Conservation (phyloP, 2,888 invertebrate species). For the Eulithis prunata region DNA sequence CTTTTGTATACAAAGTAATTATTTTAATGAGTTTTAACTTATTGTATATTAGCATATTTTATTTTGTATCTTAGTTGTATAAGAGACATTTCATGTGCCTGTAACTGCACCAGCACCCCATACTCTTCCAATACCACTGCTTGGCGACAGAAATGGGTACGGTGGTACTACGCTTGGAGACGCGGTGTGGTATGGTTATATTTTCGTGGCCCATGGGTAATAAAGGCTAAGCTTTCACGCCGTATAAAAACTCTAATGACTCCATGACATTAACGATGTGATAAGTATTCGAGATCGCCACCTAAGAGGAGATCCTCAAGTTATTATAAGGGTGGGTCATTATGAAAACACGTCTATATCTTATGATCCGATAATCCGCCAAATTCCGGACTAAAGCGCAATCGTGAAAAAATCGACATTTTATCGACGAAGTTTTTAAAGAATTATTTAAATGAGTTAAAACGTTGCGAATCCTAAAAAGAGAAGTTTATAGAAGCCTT, state of each 20-base stretch:
- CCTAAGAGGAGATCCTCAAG: not conserved
- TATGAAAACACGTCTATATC: conserved; percentile 17
- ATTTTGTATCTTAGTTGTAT: no score
- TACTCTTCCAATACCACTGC: no score
- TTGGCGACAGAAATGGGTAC: no score
- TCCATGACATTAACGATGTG: not conserved
- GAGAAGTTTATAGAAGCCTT: conserved; percentile 5
- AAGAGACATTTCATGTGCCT: no score
- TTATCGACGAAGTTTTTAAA: conserved; percentile 48
- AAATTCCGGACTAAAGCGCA: conserved; percentile 41
- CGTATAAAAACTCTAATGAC: not conserved
- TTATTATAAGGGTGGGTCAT: conserved; percentile 6
- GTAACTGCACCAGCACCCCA: no score
- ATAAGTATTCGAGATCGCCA: not conserved
- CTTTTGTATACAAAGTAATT: no score
- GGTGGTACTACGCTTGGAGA: no score
- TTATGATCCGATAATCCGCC: conserved; percentile 37
- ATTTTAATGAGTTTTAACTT: no score
- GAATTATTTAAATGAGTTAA: conserved; percentile 42
- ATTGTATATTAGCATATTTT: no score
- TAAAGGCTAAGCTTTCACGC: no score
- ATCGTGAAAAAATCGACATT: conserved; percentile 39
- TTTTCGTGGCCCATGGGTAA: no score
- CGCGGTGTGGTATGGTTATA: no score
- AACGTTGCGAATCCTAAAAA: conserved; percentile 33